Evolutionary conservation across 1,140 invertebrate genomes (phyloP).

Genomic region (Euura saliciscinereae): DNA sequence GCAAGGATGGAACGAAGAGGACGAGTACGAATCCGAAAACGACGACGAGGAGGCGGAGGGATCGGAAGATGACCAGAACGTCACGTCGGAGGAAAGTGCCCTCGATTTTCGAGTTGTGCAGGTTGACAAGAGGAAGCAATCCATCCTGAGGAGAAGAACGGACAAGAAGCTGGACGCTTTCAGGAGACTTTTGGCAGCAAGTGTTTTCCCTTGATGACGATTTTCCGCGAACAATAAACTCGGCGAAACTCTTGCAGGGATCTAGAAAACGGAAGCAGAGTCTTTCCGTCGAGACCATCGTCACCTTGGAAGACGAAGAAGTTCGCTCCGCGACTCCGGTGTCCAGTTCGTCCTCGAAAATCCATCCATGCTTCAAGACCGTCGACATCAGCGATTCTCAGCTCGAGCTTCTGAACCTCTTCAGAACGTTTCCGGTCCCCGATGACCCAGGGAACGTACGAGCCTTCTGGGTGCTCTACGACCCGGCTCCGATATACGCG

Average conservation of each 20-base stretch:
- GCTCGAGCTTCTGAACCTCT: constrained; percentile 29
- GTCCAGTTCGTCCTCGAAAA: constrained; percentile 26
- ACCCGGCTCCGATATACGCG: constrained; percentile 25
- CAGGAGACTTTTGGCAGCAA: constrained; percentile 32
- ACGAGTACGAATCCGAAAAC: constrained; percentile 13
- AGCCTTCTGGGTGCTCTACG: constrained; percentile 39
- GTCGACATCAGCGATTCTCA: constrained; percentile 39
- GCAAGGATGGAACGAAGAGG: constrained; percentile 18
- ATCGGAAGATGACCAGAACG: constrained; percentile 2
- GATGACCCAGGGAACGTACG: constrained; percentile 37
- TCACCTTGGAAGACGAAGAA: constrained; percentile 29
- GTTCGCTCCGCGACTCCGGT: not conserved
- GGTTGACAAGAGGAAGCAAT: constrained; percentile 9
- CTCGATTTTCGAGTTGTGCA: not conserved
- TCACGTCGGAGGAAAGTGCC: not conserved
- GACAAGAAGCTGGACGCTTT: constrained; percentile 16
- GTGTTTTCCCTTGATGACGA: constrained; percentile 11
- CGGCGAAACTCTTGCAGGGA: not conserved
- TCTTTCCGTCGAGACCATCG: constrained; percentile 30
- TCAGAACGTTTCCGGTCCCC: constrained; percentile 29
- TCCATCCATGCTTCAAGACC: constrained; percentile 29
- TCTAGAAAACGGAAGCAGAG: constrained; percentile 10
- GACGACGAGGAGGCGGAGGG: constrained; percentile 28
- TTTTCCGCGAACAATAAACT: too few relatives aligned
- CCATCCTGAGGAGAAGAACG: not conserved